Evolutionary conservation across 2,888 invertebrate species (phyloP).

Genomic region (Xanthorhoe spadicearia): DNA sequence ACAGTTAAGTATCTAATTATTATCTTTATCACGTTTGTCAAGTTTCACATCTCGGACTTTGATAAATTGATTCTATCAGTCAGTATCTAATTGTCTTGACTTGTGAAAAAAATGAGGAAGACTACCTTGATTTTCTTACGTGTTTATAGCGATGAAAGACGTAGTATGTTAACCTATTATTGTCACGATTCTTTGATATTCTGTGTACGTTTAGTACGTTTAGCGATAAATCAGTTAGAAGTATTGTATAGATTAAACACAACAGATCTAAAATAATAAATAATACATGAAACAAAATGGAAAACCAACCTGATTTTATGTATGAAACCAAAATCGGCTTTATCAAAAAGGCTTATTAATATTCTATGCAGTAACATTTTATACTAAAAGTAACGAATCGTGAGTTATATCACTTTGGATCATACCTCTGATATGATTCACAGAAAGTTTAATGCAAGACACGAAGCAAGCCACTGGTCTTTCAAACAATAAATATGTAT

Average conservation of each 20-base stretch:
- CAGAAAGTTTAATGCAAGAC: slow-evolving; percentile 42
- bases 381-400: slow-evolving; percentile 7
- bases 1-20: no score
- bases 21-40: no score
- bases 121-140: no score
- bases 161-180: no score
- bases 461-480: slow-evolving; percentile 42
- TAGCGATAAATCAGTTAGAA: not conserved
- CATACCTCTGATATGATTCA: slow-evolving; percentile 35
- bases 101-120: no score
- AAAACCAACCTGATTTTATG: no score
- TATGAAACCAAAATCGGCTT: not conserved
- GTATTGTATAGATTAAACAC: not conserved
- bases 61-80: no score
- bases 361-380: slow-evolving; percentile 8
- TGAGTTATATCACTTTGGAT: slow-evolving; percentile 36
- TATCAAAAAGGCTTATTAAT: not conserved
- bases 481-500: slow-evolving; percentile 39
- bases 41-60: no score
- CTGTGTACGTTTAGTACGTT: not conserved
- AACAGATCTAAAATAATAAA: not conserved
- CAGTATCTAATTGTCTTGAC: no score
- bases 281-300: not conserved
- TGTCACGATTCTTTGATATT: not conserved
- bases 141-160: no score